Evolutionary conservation across 2,888 invertebrate species (phyloP).

Genomic region (Clistopyga incitator): DNA sequence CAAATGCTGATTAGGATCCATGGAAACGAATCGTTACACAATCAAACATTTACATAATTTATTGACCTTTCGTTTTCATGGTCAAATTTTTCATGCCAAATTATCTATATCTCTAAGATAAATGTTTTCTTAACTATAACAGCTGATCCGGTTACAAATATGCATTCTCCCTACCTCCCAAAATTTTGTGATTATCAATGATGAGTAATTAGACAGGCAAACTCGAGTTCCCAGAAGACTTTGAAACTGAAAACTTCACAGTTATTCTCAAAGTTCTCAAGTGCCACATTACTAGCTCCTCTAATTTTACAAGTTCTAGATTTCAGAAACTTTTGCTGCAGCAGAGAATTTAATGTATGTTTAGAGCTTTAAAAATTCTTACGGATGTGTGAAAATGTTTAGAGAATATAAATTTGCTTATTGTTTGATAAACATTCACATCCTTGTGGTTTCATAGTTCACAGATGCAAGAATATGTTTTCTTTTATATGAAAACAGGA

Average conservation of each 20-base stretch:
- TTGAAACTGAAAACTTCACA: constrained; percentile 19
- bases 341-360: background rate
- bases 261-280: background rate
- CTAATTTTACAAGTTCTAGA: background rate
- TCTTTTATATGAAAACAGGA: background rate
- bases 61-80: background rate
- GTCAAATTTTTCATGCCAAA: background rate
- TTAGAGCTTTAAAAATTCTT: background rate
- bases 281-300: background rate
- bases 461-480: background rate
- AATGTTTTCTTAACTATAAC: background rate
- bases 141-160: background rate
- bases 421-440: background rate
- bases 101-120: background rate
- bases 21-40: background rate
- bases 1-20: background rate
- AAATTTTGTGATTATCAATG: constrained; percentile 7
- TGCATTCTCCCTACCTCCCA: background rate
- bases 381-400: background rate
- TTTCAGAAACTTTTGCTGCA: too few species aligned
- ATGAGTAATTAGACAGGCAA: background rate
- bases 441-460: background rate
- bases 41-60: background rate
- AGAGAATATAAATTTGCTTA: background rate
- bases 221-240: background rate